A percentile compares a stretch with the other conserved stretches of the same genome.
phyloP scores from a whole-genome alignment of 2,113 vertebrate species.

The Acrocephalus kingi region DNA sequence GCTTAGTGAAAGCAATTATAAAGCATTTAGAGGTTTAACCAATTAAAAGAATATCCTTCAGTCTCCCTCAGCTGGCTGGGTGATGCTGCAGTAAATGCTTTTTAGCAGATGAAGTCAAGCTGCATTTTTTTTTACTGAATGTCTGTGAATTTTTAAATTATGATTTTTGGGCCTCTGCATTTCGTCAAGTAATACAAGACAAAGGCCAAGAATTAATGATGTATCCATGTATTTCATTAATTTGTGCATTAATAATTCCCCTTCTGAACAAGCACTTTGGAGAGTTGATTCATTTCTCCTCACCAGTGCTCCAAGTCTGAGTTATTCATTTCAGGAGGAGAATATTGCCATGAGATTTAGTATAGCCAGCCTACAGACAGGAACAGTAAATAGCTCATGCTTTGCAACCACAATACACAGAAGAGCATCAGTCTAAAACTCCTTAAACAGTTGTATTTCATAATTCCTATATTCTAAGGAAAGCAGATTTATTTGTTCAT shows the following conservation, averaged over 20 bases:
- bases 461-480: not conserved
- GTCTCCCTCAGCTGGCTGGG: not conserved
- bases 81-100: not conserved
- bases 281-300: not conserved
- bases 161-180: not conserved
- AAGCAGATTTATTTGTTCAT: not conserved
- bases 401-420: not conserved
- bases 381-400: not conserved
- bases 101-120: not conserved
- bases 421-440: not conserved
- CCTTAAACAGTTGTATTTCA: not conserved
- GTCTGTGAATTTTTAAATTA: not conserved
- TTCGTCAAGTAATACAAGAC: not conserved
- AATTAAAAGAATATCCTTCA: slow-evolving; percentile 3
- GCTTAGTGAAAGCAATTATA: slow-evolving; percentile 31
- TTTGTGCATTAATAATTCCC: not conserved
- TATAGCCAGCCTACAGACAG: not conserved
- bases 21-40: slow-evolving; percentile 21
- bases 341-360: not conserved
- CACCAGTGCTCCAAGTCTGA: not conserved
- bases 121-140: not conserved
- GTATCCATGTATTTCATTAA: not conserved
- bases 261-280: not conserved
- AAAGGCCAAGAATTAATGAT: not conserved
- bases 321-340: not conserved